phyloP scores from a whole-genome alignment of 2,113 vertebrate species.

The Lophura nycthemera region DNA sequence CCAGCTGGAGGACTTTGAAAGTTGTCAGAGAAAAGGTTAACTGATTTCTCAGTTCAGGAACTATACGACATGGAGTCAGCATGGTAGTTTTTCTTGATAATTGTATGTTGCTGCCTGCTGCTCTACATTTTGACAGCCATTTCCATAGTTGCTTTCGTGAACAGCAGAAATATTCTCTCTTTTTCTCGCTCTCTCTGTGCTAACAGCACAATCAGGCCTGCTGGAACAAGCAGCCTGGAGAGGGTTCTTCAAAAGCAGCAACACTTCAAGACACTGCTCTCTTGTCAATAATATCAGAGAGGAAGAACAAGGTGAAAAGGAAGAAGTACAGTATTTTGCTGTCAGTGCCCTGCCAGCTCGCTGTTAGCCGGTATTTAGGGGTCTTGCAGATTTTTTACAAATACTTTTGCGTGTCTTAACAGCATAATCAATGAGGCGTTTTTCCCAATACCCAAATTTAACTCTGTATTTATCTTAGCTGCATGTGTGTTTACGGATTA shows the following conservation, averaged over 20 bases:
- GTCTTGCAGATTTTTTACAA: constrained; percentile 66
- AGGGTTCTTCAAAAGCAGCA: constrained; percentile 83
- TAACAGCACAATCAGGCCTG: constrained; percentile 79
- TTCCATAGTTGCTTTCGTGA: constrained; percentile 84
- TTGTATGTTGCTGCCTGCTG: constrained; percentile 85
- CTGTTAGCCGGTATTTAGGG: constrained; percentile 67
- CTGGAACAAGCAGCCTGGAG: constrained; percentile 81
- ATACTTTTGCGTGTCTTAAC: constrained; percentile 66
- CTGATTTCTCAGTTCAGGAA: constrained; percentile 82
- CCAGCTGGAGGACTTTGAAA: constrained; percentile 73
- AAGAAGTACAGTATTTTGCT: constrained; percentile 68
- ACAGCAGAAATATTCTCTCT: constrained; percentile 83
- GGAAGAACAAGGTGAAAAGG: constrained; percentile 57
- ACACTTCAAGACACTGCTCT: constrained; percentile 76
- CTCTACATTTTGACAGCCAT: constrained; percentile 85
- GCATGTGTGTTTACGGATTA: constrained; percentile 47
- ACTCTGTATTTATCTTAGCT: constrained; percentile 60
- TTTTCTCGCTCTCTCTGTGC: constrained; percentile 78
- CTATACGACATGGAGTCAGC: constrained; percentile 82
- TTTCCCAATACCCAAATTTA: constrained; percentile 65
- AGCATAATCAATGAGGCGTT: constrained; percentile 50
- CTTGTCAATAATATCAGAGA: constrained; percentile 78
- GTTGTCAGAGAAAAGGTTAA: constrained; percentile 80
- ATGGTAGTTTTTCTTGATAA: constrained; percentile 83
- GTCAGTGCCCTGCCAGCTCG: constrained; percentile 69